Evolutionary conservation across 2,888 invertebrate genomes (phyloP).

Genomic region (Girardia tigrina): DNA sequence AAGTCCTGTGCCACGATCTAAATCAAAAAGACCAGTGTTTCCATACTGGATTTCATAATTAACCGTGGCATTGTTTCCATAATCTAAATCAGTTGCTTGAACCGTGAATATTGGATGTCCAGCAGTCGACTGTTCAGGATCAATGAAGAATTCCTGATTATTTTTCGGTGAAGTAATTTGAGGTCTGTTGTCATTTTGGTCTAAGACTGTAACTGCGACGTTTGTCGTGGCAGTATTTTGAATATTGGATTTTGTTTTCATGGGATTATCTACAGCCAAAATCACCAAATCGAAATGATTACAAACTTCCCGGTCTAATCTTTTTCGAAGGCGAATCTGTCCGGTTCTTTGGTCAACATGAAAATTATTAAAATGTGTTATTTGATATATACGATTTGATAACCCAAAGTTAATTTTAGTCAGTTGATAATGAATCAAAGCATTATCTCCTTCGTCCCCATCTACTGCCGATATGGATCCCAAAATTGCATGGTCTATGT

Average conservation of each 20-base stretch:
- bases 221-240: constrained; percentile 25
- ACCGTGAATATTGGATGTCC: constrained; percentile 30
- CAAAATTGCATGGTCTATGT: background rate
- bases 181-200: constrained; percentile 23
- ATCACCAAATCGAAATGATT: constrained; percentile 27
- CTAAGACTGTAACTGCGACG: constrained; percentile 12
- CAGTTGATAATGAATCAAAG: background rate
- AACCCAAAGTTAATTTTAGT: background rate
- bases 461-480: constrained; percentile 23
- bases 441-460: constrained; percentile 25
- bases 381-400: constrained; percentile 10
- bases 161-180: constrained; percentile 9
- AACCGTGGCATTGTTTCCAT: constrained; percentile 7
- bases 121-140: constrained; percentile 25
- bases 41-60: constrained; percentile 20
- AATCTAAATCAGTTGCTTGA: constrained; percentile 25
- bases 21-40: constrained; percentile 24
- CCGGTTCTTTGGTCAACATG: constrained; percentile 18
- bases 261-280: constrained; percentile 25
- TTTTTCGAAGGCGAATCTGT: constrained; percentile 7
- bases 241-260: background rate
- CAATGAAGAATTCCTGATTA: constrained; percentile 30
- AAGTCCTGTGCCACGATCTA: constrained; percentile 20
- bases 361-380: constrained; percentile 5
- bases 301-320: constrained; percentile 26